phyloP scores from a whole-genome alignment of 2,888 invertebrate genomes.

The Fragum whitleyi region DNA sequence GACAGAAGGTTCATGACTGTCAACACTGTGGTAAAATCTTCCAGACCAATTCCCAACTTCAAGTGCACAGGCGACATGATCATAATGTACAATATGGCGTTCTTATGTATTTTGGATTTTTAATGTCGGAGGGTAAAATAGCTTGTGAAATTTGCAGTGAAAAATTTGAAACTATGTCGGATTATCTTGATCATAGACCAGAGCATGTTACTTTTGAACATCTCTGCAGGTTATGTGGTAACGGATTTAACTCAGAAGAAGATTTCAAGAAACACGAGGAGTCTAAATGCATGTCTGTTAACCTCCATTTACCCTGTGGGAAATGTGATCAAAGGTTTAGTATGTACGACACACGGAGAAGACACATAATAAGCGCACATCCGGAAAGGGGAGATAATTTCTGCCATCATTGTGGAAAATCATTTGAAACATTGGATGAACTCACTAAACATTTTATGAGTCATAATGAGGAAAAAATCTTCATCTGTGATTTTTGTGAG shows the following conservation, averaged over 20 bases:
- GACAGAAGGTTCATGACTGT: conserved; percentile 54
- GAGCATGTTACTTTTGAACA: conserved; percentile 46
- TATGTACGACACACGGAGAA: conserved; percentile 54
- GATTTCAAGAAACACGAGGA: conserved; percentile 37
- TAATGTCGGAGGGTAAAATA: conserved; percentile 45
- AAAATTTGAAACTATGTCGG: conserved; percentile 55
- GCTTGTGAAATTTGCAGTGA: conserved; percentile 58
- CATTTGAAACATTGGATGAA: conserved; percentile 29
- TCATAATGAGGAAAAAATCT: conserved; percentile 53
- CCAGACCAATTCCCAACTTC: conserved; percentile 46
- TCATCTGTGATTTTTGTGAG: conserved; percentile 51
- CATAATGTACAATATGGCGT: conserved; percentile 59
- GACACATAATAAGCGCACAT: conserved; percentile 50
- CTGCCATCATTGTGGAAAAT: conserved; percentile 57
- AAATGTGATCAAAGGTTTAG: conserved; percentile 46
- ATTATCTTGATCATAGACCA: conserved; percentile 52
- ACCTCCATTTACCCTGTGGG: conserved; percentile 51
- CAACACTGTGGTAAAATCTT: conserved; percentile 52
- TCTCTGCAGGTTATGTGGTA: conserved; percentile 51
- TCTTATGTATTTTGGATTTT: conserved; percentile 58
- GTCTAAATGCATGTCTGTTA: conserved; percentile 36
- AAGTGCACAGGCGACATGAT: conserved; percentile 50
- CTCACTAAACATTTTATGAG: conserved; percentile 41
- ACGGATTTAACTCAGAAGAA: conserved; percentile 50
- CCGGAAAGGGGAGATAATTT: conserved; percentile 42